Base-by-base conservation (phyloP, 2,888 invertebrate species). In the Agrotis clavis region DNA sequence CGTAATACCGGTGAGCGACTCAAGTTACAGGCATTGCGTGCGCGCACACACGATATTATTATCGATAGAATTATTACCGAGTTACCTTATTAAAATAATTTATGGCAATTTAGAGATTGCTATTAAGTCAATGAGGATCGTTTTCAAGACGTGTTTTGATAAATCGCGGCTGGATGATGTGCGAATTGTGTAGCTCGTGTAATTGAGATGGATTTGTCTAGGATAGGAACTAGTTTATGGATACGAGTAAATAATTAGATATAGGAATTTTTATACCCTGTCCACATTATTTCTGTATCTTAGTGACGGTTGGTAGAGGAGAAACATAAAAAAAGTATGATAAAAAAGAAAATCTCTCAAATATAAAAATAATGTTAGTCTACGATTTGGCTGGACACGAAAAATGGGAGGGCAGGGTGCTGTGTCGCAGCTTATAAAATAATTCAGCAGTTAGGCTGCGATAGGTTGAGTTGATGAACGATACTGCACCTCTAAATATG, bases 1-100 rank as follows among this genome's bases (percentile, higher is more conserved):
- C 93, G 93, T 93, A 94, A 93, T 91, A 94, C 93, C 91, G 90
- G 94, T 92, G 89, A 88, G 87, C 88, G 84, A 81, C 89, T 91
- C 91, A 88, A 85, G 89, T 92, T 92, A 91, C 92, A 88, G 79
- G 75, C 75, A 83, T 90, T 91, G 91, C 91, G 91, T 91, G 90
- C 71, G 89, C 87, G 81, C 87, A 86, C 82, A 81, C 82, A 74
- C 81, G 76, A 80, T 79, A 83, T 81, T 90, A 90, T 89, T 91
- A 90, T 90, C 89, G 89, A n/a, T n/a, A n/a, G n/a, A 89, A 90
- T 90, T 88, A 88, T 89, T 84, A 89, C 83, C 84, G 82, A 88
- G 86, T 87, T 85, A 86, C 77, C 85, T 89, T 86, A 91, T 91
- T 91, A 91, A 86, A 89, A 91, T 91, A 91, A 91, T 91, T 88